A percentile compares a stretch with the other conserved stretches of the same genome.
These are phyloP conservation scores for Pollimyrus isidori DNA, from an alignment of 2,113 vertebrate species.

Conservation along the genomic window DNA sequence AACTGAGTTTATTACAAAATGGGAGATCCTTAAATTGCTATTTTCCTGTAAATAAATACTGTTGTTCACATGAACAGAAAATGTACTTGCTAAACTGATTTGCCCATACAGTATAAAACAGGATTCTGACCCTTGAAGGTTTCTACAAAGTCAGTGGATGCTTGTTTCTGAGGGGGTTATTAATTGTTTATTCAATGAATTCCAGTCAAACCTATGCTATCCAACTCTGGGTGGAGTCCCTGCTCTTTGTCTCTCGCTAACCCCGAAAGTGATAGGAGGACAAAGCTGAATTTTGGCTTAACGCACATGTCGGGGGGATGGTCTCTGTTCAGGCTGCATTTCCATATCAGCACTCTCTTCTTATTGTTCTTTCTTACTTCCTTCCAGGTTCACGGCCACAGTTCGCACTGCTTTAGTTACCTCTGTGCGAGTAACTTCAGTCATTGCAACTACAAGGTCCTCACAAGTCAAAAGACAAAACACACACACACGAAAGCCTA, in stretches of 20 bases:
- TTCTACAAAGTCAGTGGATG: constrained; percentile 65
- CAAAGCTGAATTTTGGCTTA: neutral
- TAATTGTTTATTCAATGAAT: neutral
- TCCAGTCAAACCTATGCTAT: no score
- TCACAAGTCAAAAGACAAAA: neutral
- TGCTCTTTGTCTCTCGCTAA: neutral
- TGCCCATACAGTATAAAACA: constrained; percentile 17
- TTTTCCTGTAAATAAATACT: constrained; percentile 16
- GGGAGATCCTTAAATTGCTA: neutral
- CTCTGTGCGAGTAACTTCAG: neutral
- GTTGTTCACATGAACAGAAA: neutral
- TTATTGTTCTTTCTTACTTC: neutral
- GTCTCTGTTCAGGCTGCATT: neutral
- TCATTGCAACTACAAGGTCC: neutral
- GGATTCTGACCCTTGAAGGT: constrained; percentile 39
- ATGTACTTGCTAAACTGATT: constrained; percentile 12
- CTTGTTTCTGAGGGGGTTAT: constrained; percentile 49
- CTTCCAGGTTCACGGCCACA: neutral
- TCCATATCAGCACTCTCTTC: neutral
- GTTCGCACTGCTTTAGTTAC: neutral
- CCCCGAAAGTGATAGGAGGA: neutral
- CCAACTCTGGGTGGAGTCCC: neutral
- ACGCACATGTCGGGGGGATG: neutral
- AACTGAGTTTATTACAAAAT: neutral
- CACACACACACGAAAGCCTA: neutral